These are phyloP conservation scores for Dinocampus coccinellae DNA, from an alignment of 2,888 invertebrate species.

Conservation along the genomic window DNA sequence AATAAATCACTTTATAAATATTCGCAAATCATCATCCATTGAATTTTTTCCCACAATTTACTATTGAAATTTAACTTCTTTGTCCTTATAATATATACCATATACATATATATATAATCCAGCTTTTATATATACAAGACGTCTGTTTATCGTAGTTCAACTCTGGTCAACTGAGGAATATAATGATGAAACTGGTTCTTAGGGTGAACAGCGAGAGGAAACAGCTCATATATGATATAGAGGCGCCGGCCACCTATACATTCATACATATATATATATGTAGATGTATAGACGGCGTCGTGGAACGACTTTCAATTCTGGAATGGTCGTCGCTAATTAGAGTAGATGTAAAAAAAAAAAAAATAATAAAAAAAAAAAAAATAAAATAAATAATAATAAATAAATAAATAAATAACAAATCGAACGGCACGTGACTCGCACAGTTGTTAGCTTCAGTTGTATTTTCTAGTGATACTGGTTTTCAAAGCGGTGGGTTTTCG, in stretches of 20 bases:
- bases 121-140: too few species aligned
- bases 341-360: slow-evolving; percentile 4
- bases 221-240: slow-evolving; percentile 7
- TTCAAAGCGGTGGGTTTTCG: neutral
- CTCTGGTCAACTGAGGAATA: slow-evolving; percentile 8
- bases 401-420: slow-evolving; percentile 27
- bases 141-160: neutral
- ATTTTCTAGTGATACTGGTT: neutral
- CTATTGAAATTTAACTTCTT: neutral
- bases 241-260: neutral
- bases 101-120: neutral
- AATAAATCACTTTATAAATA: neutral
- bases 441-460: slow-evolving; percentile 17
- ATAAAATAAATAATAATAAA: too few species aligned
- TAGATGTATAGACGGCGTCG: slow-evolving; percentile 11
- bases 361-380: neutral
- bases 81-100: neutral
- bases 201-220: slow-evolving; percentile 22
- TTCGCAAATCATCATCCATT: neutral
- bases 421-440: slow-evolving; percentile 40
- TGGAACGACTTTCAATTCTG: slow-evolving; percentile 41
- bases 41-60: neutral
- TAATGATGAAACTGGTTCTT: slow-evolving; percentile 41
- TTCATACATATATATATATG: neutral
- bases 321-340: slow-evolving; percentile 42